Base-by-base conservation (phyloP, 2,113 vertebrate genomes). In the Jaculus jaculus region DNA sequence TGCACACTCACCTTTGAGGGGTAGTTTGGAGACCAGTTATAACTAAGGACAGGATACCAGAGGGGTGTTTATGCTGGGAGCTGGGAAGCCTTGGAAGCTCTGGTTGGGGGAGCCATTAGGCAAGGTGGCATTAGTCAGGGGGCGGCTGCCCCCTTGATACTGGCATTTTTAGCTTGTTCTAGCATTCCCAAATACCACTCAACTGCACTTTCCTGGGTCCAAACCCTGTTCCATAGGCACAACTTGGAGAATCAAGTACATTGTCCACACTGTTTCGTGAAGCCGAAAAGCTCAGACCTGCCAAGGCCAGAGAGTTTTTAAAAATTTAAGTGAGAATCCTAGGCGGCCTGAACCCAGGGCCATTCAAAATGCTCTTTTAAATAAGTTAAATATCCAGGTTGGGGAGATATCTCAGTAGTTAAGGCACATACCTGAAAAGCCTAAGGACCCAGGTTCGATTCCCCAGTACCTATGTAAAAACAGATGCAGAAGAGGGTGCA, bases 301-400 rank as follows among this genome's bases (percentile, higher is more conserved):
- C 92, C 72, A 94, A 92, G 30, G n/a, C 39, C 79, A 5, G 17
- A 60, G 84, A 20, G 7, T 66, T 65, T 87, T 91, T 61, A 93
- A 75, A 96, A 71, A 89, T 13, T 0, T 71, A 92, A 84, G 88
- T 90, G 78, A 68, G 71, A 32, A 87, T 47, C 63, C 81, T 34
- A 30, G 28, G 88, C 72, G 47, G 89, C 37, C 86, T 0, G 4
- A 61, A 66, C 17, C 24, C 51, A 79, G 28, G 66, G 34, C 85
- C 60, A 80, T 85, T 88, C 79, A 88, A 68, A 94, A 87, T 60
- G 20, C 28, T 84, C 91, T 54, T 85, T 69, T 87, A 30, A 39
- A 82, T n/a, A 37, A 13, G 3, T 61, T 90, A 47, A 47, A 47
- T 47, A 47, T 47, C 42, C 5, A 47, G 42, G 42, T 47, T 47